A percentile compares a stretch with the other conserved stretches of the same genome.
These are phyloP conservation scores for Drosophila saltans DNA, from an alignment of 1,140 invertebrate genomes.

Conservation along the genomic window DNA sequence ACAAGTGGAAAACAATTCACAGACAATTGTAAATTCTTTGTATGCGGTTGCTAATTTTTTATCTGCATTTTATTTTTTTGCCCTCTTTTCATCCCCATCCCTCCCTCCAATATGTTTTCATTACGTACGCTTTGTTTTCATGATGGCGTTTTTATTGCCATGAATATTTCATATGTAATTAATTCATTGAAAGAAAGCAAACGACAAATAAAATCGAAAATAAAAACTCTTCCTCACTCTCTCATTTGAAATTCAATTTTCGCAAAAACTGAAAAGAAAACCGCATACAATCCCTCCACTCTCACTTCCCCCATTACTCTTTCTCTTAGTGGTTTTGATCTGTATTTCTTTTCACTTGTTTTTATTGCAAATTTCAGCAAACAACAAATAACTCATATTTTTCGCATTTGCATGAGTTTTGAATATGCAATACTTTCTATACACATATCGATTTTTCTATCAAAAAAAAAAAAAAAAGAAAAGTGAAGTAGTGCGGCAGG, in stretches of 20 bases:
- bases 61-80: conserved; percentile 23
- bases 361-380: background rate
- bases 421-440: conserved; percentile 67
- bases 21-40: conserved; percentile 61
- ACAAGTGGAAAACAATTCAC: conserved; percentile 28
- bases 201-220: conserved; percentile 3
- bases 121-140: conserved; percentile 51
- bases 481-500: too few species aligned
- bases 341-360: background rate
- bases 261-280: conserved; percentile 41
- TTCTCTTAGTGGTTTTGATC: background rate
- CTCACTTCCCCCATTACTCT: background rate
- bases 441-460: conserved; percentile 67
- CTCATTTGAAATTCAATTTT: conserved; percentile 70
- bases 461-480: background rate
- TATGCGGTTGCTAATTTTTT: conserved; percentile 59
- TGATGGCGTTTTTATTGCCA: conserved; percentile 29
- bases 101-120: conserved; percentile 49
- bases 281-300: conserved; percentile 25
- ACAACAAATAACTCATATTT: conserved; percentile 58
- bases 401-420: conserved; percentile 66
- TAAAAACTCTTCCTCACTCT: conserved; percentile 32
- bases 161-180: conserved; percentile 62
- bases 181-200: conserved; percentile 42
- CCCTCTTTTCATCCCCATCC: background rate